Conservation (phyloP, 2,797 vertebrate species). For the Coreius guichenoti region DNA sequence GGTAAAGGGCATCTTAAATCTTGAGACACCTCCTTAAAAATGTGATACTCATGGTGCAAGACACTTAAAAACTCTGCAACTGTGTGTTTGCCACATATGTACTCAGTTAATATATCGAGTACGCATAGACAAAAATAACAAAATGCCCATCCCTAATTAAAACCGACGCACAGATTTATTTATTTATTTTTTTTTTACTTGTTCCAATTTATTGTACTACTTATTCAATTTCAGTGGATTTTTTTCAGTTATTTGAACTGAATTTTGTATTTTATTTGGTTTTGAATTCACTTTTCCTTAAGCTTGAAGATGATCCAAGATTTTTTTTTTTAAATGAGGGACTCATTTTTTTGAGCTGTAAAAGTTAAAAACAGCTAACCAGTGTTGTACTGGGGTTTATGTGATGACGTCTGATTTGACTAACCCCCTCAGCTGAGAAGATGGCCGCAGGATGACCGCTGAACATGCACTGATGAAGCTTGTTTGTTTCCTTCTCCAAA, state of each 20-base stretch:
- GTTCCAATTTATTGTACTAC: background rate
- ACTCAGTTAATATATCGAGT: background rate
- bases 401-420: constrained; percentile 61
- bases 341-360: constrained; percentile 32
- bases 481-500: constrained; percentile 29
- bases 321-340: background rate
- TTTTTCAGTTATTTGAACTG: constrained; percentile 12
- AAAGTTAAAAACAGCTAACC: constrained; percentile 16
- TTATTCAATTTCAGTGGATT: background rate
- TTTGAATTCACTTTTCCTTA: constrained; percentile 12
- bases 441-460: constrained; percentile 60
- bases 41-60: background rate
- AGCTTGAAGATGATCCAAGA: background rate
- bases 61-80: background rate
- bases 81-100: background rate
- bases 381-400: constrained; percentile 43
- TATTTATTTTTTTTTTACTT: background rate
- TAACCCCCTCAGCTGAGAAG: constrained; percentile 68
- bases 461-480: constrained; percentile 30
- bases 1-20: background rate
- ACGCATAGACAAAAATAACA: background rate
- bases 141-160: background rate
- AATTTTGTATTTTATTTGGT: background rate
- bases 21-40: background rate
- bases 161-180: background rate